These are phyloP conservation scores for Nothobranchius kuhntae DNA, from an alignment of 2,113 vertebrate species.

Conservation along the genomic window DNA sequence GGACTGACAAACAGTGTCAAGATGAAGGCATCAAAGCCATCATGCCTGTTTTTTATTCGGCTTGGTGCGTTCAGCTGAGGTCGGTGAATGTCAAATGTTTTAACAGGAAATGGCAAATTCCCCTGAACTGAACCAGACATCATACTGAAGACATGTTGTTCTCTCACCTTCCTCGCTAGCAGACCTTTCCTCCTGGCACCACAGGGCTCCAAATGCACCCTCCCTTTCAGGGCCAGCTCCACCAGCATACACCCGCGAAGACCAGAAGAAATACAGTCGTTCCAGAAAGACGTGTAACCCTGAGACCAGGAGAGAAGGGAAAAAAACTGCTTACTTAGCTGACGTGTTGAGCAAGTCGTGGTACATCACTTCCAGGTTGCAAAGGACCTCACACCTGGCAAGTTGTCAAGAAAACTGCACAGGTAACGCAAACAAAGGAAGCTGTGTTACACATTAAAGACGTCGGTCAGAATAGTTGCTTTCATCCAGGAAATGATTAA, in stretches of 20 bases:
- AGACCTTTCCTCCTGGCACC: conserved; percentile 97
- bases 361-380: conserved; percentile 8
- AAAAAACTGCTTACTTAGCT: conserved; percentile 37
- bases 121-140: neutral
- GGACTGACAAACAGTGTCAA: too few species aligned
- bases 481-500: neutral
- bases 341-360: conserved; percentile 48
- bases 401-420: conserved; percentile 17
- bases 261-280: conserved; percentile 98
- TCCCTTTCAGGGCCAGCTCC: conserved; percentile 91
- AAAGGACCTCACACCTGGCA: conserved; percentile 2
- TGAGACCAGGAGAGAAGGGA: conserved; percentile 46
- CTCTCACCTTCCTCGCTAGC: conserved; percentile 91
- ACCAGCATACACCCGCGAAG: conserved; percentile 98
- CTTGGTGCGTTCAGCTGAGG: too few species aligned
- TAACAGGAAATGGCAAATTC: too few species aligned
- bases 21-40: neutral
- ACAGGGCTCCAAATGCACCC: conserved; percentile 91
- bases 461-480: neutral
- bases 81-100: neutral
- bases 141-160: neutral
- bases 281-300: conserved; percentile 99
- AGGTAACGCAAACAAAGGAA: neutral
- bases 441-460: neutral
- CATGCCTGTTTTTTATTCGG: neutral